Conservation (phyloP, 2,888 invertebrate species). For the Pegoplata infirma region DNA sequence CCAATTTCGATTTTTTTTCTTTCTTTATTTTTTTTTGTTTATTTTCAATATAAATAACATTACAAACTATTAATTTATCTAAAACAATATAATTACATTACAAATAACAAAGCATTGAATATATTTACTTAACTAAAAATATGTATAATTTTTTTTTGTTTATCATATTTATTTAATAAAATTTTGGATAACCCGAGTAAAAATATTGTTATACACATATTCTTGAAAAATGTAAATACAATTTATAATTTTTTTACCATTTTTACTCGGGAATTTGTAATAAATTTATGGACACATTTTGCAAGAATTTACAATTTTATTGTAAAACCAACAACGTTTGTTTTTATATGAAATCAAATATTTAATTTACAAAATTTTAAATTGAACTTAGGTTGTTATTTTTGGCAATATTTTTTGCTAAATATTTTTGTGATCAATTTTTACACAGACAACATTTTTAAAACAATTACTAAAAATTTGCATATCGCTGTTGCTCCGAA, state of each 20-base stretch:
- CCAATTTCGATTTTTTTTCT: not conserved
- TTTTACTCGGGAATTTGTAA: not conserved
- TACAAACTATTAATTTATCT: constrained; percentile 56
- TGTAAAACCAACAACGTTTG: constrained; percentile 15
- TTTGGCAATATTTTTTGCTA: not conserved
- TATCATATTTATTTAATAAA: not conserved
- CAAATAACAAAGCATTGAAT: constrained; percentile 17
- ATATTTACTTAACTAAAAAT: constrained; percentile 3
- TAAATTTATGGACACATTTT: not conserved
- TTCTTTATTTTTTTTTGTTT: constrained; percentile 39
- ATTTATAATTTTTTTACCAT: too few species aligned
- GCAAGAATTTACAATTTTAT: constrained; percentile 7
- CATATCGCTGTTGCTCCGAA: too few species aligned
- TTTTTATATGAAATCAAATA: too few species aligned
- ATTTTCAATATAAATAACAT: constrained; percentile 57
- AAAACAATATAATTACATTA: constrained; percentile 30
- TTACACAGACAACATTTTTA: not conserved
- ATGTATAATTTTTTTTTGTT: not conserved
- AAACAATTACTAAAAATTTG: not conserved
- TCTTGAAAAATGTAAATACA: too few species aligned
- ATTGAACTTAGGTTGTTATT: not conserved
- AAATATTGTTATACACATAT: too few species aligned
- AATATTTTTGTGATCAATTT: too few species aligned
- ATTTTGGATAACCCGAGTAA: too few species aligned
- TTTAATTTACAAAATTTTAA: constrained; percentile 2